Conservation (phyloP, 2,888 invertebrate species). For the Pollenia amentaria region DNA sequence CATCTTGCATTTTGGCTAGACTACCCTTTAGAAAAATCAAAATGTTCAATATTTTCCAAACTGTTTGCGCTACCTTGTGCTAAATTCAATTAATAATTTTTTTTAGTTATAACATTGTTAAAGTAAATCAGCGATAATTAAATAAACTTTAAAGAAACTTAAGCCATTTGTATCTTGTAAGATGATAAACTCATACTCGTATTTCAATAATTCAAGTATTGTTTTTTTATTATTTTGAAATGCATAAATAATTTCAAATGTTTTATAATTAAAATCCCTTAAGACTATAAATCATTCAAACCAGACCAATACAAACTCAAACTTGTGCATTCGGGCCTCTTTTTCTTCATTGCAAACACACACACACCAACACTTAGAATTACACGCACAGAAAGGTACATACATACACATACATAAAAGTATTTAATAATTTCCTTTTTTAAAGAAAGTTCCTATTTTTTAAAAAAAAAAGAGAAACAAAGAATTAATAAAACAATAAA, state of each 20-base stretch:
- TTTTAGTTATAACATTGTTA: too few relatives aligned
- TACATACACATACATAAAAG: neutral
- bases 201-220: neutral
- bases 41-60: too few relatives aligned
- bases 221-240: constrained; percentile 24
- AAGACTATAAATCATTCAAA: constrained; percentile 63
- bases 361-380: neutral
- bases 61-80: too few relatives aligned
- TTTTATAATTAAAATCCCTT: constrained; percentile 58
- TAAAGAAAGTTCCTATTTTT: constrained; percentile 56
- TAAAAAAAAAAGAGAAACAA: constrained; percentile 37
- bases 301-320: neutral
- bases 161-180: neutral
- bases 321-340: neutral
- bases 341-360: neutral
- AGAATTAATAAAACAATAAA: constrained; percentile 66
- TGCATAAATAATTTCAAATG: constrained; percentile 38
- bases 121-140: too few relatives aligned
- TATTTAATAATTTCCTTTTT: constrained; percentile 62
- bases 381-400: neutral
- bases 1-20: too few relatives aligned
- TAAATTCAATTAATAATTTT: too few relatives aligned
- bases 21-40: too few relatives aligned
- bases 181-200: neutral
- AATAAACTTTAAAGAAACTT: neutral